Evolutionary conservation across 2,113 vertebrate genomes (phyloP).

Genomic region (Eulemur rufifrons): DNA sequence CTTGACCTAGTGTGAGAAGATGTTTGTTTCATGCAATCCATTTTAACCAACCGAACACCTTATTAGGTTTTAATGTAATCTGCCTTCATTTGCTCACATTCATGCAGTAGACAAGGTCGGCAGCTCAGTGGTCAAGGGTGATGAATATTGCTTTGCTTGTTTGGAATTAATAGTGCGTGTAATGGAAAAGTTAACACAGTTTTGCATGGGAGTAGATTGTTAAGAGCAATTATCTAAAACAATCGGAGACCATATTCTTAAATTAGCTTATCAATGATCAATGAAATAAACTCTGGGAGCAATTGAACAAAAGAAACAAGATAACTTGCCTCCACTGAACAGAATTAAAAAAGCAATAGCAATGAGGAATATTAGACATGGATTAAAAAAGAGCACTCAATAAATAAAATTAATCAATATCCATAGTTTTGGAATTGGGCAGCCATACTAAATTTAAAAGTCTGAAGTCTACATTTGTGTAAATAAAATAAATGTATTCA

Average conservation of each 20-base stretch:
- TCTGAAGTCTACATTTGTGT: not conserved
- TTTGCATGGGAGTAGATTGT: not conserved
- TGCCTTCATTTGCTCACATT: conserved; percentile 9
- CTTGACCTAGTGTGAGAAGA: not conserved
- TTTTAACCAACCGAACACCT: not conserved
- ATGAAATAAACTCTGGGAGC: not conserved
- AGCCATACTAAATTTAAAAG: not conserved
- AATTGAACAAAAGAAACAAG: not conserved
- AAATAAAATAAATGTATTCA: not conserved
- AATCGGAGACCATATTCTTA: not conserved
- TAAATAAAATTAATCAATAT: not conserved
- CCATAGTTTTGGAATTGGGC: not conserved
- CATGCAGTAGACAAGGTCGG: not conserved
- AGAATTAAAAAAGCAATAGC: not conserved
- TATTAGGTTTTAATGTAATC: not conserved
- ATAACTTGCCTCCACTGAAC: not conserved
- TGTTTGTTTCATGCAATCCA: not conserved
- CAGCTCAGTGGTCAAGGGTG: not conserved
- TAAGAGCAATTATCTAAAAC: conserved; percentile 20
- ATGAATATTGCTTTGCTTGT: not conserved
- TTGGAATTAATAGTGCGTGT: not conserved
- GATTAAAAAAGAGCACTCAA: not conserved
- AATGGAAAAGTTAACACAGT: conserved; percentile 36
- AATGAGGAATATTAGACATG: not conserved
- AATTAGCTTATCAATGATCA: not conserved